Base-by-base conservation (phyloP, 2,888 invertebrate species). In the Allygus modestus region DNA sequence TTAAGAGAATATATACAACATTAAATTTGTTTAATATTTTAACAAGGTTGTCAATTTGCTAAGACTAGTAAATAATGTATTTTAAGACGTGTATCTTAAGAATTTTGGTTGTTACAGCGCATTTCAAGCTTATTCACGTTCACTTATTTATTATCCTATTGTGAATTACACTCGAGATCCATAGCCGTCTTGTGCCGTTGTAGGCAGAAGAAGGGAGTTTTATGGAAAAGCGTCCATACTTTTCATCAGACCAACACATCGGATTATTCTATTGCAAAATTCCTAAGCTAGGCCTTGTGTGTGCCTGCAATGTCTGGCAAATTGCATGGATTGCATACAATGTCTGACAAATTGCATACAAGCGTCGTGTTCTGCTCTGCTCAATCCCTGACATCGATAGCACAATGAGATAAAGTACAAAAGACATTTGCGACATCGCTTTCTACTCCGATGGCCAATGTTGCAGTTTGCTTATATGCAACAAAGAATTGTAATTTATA, bases 341-440 rank as follows among this genome's bases (percentile, higher is more conserved):
- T 71, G 23, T 23, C 23, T 71, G 71, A 71, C 41, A 71, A 71
- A 71, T 71, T 71, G 71, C 71, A 23, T 37, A 71, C 71, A 71
- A 41, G 71, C 23, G 65, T 31, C 31, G 28, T 28, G 65, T 65
- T 58, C 51, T 15, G 28, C 15, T 26, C 23, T 20, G 20, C 17
- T 65, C 65, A 65, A 65, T 65, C 65, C 65, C 26, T 65, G 65
- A 65, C 65, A 65, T 65, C 28, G 65, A 65, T 65, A 65, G 28
- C 20, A 65, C 65, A 65, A 65, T 15, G 65, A 28, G 65, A 65
- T 65, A 65, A 65, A 58, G 58, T 31, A 65, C 65, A 65, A 65
- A 46, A 31, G 58, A 58, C 58, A 23, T 15, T 65, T 26, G 65
- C 65, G 65, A 65, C 65, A 65, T 65, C 26, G 65, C 5, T 12